Conservation (phyloP, 2,888 invertebrate species). For the Zele albiditarsus region DNA sequence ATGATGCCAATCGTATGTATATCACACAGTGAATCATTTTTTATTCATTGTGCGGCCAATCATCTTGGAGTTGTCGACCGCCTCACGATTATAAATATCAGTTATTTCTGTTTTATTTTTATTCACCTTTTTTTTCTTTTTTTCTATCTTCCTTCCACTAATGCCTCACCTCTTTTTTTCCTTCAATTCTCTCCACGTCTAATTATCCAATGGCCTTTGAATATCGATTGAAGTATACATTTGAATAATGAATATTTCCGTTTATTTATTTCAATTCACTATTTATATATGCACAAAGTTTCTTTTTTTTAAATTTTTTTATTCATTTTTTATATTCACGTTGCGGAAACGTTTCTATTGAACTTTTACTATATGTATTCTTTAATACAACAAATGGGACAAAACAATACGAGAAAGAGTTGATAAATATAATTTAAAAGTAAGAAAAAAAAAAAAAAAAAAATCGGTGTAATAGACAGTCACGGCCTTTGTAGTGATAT, state of each 20-base stretch:
- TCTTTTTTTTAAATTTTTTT: neutral
- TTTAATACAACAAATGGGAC: neutral
- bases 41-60: conserved; percentile 37
- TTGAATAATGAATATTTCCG: conserved; percentile 37
- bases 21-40: conserved; percentile 43
- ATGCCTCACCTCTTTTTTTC: conserved; percentile 1
- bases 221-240: conserved; percentile 31
- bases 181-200: conserved; percentile 15
- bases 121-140: neutral
- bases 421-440: neutral
- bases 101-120: neutral
- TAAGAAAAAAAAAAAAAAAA: neutral
- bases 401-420: neutral
- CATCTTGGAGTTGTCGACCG: conserved; percentile 15
- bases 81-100: conserved; percentile 9
- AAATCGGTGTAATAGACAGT: neutral
- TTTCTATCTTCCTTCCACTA: too few species aligned
- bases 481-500: conserved; percentile 5
- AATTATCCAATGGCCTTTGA: conserved; percentile 35
- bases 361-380: neutral
- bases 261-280: conserved; percentile 22
- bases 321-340: neutral
- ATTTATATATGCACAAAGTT: conserved; percentile 1
- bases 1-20: conserved; percentile 33
- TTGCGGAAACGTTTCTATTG: neutral